These are phyloP conservation scores for Pungitius pungitius DNA, from an alignment of 2,113 vertebrate genomes.

Conservation along the genomic window DNA sequence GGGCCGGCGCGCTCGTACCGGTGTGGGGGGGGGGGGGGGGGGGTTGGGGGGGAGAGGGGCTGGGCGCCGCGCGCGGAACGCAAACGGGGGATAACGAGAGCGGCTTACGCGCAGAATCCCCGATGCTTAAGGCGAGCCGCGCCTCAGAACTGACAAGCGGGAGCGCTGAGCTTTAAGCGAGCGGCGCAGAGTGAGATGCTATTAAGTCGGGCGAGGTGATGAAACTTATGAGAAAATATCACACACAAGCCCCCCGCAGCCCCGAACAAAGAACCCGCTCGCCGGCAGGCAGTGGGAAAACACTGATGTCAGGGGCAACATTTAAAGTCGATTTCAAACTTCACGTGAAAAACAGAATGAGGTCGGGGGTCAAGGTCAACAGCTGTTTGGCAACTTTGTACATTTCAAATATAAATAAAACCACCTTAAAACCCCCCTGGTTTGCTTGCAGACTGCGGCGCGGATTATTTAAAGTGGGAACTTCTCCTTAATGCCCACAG, in stretches of 20 bases:
- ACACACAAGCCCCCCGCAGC: constrained; percentile 20
- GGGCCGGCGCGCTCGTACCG: constrained; percentile 51
- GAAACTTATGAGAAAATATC: constrained; percentile 68
- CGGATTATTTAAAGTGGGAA: constrained; percentile 52
- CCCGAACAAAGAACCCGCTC: constrained; percentile 21
- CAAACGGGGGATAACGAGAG: constrained; percentile 68
- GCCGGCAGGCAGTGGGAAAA: constrained; percentile 34
- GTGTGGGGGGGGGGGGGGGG: not conserved
- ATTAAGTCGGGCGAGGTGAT: constrained; percentile 73
- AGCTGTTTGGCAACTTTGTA: not conserved
- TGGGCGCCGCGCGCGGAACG: not conserved
- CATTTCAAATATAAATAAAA: not conserved
- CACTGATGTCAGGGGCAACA: not conserved
- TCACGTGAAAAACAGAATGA: not conserved
- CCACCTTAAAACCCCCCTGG: not conserved
- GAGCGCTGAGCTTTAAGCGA: constrained; percentile 66
- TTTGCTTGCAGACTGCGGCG: constrained; percentile 38
- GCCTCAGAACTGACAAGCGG: constrained; percentile 72
- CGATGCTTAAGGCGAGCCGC: constrained; percentile 73
- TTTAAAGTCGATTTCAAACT: constrained; percentile 11
- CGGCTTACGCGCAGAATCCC: constrained; percentile 72
- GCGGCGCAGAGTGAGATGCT: constrained; percentile 54
- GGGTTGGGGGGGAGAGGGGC: not conserved
- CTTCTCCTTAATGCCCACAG: constrained; percentile 45
- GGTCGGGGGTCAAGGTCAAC: constrained; percentile 12